These are phyloP conservation scores for Epizoanthus illoricatus DNA, from an alignment of 92 coral and sea anemone genomes.

Conservation along the genomic window DNA sequence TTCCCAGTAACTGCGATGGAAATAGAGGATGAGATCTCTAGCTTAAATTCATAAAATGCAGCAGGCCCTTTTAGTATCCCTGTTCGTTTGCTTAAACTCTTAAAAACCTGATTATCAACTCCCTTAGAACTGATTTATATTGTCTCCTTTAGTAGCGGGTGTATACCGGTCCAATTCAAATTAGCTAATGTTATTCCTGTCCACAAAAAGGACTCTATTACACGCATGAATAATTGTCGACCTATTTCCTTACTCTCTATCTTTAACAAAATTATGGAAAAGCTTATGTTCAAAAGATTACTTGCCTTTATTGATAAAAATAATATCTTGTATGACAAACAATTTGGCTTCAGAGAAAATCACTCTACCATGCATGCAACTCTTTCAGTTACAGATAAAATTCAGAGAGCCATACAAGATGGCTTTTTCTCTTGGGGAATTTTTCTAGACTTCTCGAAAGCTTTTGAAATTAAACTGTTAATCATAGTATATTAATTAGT, in stretches of 20 bases:
- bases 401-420: too few relatives aligned
- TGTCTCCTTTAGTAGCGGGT: slow-evolving; percentile 45
- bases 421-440: too few relatives aligned
- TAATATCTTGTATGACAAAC: background rate
- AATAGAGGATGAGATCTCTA: slow-evolving; percentile 23
- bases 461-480: too few relatives aligned
- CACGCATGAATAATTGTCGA: slow-evolving; percentile 38
- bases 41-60: slow-evolving; percentile 17
- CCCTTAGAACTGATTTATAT: slow-evolving; percentile 38
- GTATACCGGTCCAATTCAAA: slow-evolving; percentile 47
- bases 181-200: slow-evolving; percentile 31
- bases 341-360: too few relatives aligned
- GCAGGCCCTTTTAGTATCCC: slow-evolving; percentile 54
- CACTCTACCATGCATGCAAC: too few relatives aligned
- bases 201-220: slow-evolving; percentile 33
- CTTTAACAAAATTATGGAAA: background rate
- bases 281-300: slow-evolving; percentile 1
- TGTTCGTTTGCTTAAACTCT: slow-evolving; percentile 20
- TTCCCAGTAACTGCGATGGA: slow-evolving; percentile 34
- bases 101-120: slow-evolving; percentile 34
- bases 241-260: slow-evolving; percentile 39
- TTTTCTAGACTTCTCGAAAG: too few relatives aligned
- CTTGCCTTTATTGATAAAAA: slow-evolving; percentile 16
- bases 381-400: too few relatives aligned
- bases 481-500: too few relatives aligned